Base-by-base conservation (phyloP, 2,888 invertebrate genomes). In the Minunthozetes semirufus region DNA sequence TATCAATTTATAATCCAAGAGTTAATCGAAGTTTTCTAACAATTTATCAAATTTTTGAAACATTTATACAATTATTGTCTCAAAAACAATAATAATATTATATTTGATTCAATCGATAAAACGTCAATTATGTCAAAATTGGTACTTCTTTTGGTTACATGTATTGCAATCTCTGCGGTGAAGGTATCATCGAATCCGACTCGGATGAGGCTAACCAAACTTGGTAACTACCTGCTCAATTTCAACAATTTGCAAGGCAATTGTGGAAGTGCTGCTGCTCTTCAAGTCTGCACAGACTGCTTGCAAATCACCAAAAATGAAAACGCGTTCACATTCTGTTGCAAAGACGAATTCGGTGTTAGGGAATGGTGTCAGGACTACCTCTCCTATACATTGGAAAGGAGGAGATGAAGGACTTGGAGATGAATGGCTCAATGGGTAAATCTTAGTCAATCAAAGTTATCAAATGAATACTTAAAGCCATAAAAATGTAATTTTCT, bases 271-370 rank as follows among this genome's bases (percentile, higher is more conserved):
- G 29, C 33, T 6, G 56, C 33, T 15, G 13, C 50, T 4, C 27
- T 19, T 19, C 15, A 33, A 38, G 29, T 71, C 4, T 75, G 75
- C 71, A 13, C 4, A 3, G 11, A 25, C n/a, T 75, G 75, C 29
- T 29, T 33, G 13, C 11, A 75, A 29, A n/a, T n/a, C 19, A 75
- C 75, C 27, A 70, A 17, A 1, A 61, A 71, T 61, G 61, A 71
- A 11, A 48, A 75, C 13, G 75, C 75, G 13, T 71, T 75, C 56
- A 53, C 33, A 27, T 25, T 50, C 22, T 75, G 75, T 29, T 75
- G 75, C 38, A 19, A 56, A 6, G 70, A 75, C 42, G 6, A 27
- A 13, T 38, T 71, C 13, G 71, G 63, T 22, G 75, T 75, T 15
- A 29, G 75, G 13, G 63, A 75, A 9, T 75, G 50, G 59, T 75